Conservation (phyloP, 2,113 vertebrate species). For the Todiramphus saurophagus region DNA sequence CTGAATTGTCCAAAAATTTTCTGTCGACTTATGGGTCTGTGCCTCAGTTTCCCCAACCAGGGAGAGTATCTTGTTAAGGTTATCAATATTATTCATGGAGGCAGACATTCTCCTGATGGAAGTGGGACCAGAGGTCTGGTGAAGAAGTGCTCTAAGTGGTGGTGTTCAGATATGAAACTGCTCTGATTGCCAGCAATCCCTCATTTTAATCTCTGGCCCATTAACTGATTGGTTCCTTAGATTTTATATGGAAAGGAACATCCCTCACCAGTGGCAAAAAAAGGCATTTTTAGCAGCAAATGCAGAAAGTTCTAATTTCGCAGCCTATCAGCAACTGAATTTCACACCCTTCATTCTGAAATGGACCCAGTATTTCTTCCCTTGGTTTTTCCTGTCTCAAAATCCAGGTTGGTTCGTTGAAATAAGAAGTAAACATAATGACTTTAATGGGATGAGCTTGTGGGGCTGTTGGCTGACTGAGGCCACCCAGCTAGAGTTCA, state of each 20-base stretch:
- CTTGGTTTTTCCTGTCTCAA: background rate
- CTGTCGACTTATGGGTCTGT: background rate
- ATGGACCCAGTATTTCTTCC: background rate
- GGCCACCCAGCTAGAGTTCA: constrained; percentile 66
- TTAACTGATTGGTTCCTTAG: background rate
- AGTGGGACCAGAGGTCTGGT: background rate
- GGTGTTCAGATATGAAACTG: background rate
- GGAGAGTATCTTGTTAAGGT: background rate
- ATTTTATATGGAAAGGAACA: background rate
- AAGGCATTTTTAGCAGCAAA: background rate
- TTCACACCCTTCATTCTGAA: background rate
- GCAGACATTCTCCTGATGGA: background rate
- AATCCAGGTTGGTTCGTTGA: constrained; percentile 70
- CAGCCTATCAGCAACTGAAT: background rate
- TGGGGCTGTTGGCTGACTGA: constrained; percentile 49
- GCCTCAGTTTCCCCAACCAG: background rate
- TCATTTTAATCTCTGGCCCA: background rate
- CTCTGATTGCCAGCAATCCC: background rate
- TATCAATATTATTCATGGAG: background rate
- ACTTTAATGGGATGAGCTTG: constrained; percentile 62
- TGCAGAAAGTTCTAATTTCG: background rate
- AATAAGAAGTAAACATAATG: constrained; percentile 67
- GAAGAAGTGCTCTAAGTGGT: background rate
- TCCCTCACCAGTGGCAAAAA: background rate
- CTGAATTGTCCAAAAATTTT: background rate